A percentile compares a stretch with the other conserved stretches of the same genome.
Evolutionary conservation across 2,797 vertebrate genomes (phyloP).

Genomic region (Carduelis carduelis): DNA sequence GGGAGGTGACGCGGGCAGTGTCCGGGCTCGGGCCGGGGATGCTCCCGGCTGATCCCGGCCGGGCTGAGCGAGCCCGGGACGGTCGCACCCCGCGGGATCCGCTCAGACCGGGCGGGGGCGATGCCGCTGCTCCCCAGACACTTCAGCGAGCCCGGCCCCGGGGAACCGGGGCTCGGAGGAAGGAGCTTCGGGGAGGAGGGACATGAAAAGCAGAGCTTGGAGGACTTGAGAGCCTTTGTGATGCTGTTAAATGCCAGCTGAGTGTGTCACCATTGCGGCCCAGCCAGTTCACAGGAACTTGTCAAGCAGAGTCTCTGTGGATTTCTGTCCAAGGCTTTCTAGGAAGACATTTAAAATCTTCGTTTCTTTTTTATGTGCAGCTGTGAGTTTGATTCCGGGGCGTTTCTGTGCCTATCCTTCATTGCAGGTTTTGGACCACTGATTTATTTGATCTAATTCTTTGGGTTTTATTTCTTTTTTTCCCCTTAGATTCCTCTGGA

Average conservation of each 20-base stretch:
- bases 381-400: background rate
- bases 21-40: background rate
- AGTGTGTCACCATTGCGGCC: background rate
- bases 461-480: background rate
- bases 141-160: no score
- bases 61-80: background rate
- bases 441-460: background rate
- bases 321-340: background rate
- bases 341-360: background rate
- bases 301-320: background rate
- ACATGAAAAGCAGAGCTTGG: background rate
- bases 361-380: background rate
- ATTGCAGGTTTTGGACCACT: background rate
- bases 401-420: background rate
- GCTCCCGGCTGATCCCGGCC: background rate
- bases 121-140: background rate
- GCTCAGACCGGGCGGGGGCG: accelerated
- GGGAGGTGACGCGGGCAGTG: background rate
- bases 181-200: background rate
- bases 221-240: background rate
- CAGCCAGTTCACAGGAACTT: background rate
- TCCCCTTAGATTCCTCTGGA: background rate
- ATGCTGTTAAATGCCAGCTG: background rate
- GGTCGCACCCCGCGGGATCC: no score
- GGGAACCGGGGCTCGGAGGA: background rate